Evolutionary conservation across 2,888 invertebrate species (phyloP).

Genomic region (Cantharis rustica): DNA sequence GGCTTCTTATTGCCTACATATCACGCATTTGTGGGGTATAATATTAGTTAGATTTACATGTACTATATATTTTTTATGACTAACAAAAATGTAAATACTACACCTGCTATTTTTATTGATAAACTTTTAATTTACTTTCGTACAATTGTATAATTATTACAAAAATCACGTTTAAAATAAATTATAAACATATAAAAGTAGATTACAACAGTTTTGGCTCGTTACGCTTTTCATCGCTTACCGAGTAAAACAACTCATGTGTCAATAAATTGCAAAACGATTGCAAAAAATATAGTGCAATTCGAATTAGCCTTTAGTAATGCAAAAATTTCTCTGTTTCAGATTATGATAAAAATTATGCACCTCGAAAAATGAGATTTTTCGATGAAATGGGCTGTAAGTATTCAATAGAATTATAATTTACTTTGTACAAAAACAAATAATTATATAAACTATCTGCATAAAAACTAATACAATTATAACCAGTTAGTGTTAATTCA

Average conservation of each 20-base stretch:
- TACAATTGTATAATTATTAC: background rate
- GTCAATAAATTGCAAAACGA: constrained; percentile 6
- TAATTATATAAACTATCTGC: background rate
- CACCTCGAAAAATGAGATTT: constrained; percentile 58
- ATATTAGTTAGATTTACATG: no score
- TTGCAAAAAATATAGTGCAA: background rate
- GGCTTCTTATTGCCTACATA: no score
- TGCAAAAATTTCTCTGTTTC: constrained; percentile 33
- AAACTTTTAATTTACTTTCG: background rate
- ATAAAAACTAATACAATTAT: background rate
- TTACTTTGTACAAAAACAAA: background rate
- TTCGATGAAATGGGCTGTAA: constrained; percentile 74
- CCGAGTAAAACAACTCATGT: constrained; percentile 9
- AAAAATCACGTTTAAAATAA: background rate
- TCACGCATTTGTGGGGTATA: no score
- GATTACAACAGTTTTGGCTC: constrained; percentile 7
- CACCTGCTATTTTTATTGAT: no score
- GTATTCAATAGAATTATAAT: constrained; percentile 51
- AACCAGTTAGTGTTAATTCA: background rate
- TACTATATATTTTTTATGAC: no score
- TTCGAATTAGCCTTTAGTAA: constrained; percentile 2
- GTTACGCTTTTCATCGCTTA: constrained; percentile 12
- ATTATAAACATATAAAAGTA: background rate
- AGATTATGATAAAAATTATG: constrained; percentile 42
- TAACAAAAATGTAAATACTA: no score